Percentiles rank a stretch among this genome's conserved stretches.
Evolutionary conservation across 37 sponge, comb jelly and placozoan genomes (phyloP).

Genomic region (Spongilla lacustris): DNA sequence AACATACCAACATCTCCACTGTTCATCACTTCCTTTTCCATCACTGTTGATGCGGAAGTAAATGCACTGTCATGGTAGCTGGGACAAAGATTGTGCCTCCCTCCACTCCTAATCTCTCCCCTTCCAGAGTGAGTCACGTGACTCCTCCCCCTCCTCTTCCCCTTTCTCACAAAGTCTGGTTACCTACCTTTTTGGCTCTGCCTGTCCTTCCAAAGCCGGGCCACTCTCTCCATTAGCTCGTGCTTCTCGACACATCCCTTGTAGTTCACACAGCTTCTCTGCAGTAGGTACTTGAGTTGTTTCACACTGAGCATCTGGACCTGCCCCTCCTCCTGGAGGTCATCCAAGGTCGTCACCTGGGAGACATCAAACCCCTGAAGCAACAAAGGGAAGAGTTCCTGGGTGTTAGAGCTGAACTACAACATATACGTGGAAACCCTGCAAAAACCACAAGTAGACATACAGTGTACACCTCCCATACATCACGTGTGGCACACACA

Average conservation of each 20-base stretch:
- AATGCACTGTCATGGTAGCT: not conserved
- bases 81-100: not conserved
- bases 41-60: not conserved
- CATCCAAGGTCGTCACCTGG: constrained; percentile 31
- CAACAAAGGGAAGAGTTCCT: not conserved
- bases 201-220: constrained; percentile 52
- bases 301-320: constrained; percentile 58
- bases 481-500: not conserved
- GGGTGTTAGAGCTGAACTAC: too few species aligned
- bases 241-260: constrained; percentile 89
- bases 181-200: not conserved
- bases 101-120: not conserved
- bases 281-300: constrained; percentile 81
- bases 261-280: constrained; percentile 84
- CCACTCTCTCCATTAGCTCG: constrained; percentile 72
- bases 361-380: constrained; percentile 38
- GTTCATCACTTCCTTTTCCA: not conserved
- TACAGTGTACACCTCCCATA: not conserved
- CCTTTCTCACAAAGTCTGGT: too few species aligned
- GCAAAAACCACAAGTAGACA: too few species aligned
- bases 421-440: not conserved
- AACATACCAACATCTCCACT: not conserved
- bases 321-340: constrained; percentile 41
- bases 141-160: too few species aligned
- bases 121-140: not conserved